Percentiles rank a stretch among this genome's conserved stretches.
Conservation (phyloP, 1,140 invertebrate genomes). For the Octopus sinensis region DNA sequence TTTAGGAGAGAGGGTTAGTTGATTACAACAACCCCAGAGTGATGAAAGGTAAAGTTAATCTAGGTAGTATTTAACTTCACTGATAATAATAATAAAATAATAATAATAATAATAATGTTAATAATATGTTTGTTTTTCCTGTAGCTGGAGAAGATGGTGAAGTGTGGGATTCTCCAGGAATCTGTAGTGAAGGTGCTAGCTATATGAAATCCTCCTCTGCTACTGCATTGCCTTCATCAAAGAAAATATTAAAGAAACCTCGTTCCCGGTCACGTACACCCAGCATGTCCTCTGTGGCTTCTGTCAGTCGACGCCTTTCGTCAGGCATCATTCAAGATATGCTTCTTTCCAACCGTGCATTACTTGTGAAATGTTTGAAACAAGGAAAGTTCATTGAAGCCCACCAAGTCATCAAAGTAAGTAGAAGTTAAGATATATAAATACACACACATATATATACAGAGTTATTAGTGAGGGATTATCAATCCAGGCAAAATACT, state of each 20-base stretch:
- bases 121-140: neutral
- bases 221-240: neutral
- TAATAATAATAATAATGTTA: neutral
- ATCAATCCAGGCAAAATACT: no score
- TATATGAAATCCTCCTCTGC: neutral
- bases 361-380: slow-evolving; percentile 48
- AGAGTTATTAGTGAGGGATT: no score
- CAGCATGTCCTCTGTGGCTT: slow-evolving; percentile 2
- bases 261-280: neutral
- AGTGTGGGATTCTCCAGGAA: neutral
- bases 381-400: slow-evolving; percentile 44
- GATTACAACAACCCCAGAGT: no score
- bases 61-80: no score
- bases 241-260: neutral
- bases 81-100: no score
- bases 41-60: no score
- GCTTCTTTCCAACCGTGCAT: slow-evolving; percentile 43
- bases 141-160: slow-evolving; percentile 5
- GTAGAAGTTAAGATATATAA: no score
- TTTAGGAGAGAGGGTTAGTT: no score
- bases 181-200: neutral
- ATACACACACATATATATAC: no score
- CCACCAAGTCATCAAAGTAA: slow-evolving; percentile 51
- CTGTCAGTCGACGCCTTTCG: slow-evolving; percentile 1
- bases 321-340: slow-evolving; percentile 44